Evolutionary conservation across 2,113 vertebrate genomes (phyloP), one percentile per base, ranked within the genome.

Genomic region (Tamias sibiricus): DNA sequence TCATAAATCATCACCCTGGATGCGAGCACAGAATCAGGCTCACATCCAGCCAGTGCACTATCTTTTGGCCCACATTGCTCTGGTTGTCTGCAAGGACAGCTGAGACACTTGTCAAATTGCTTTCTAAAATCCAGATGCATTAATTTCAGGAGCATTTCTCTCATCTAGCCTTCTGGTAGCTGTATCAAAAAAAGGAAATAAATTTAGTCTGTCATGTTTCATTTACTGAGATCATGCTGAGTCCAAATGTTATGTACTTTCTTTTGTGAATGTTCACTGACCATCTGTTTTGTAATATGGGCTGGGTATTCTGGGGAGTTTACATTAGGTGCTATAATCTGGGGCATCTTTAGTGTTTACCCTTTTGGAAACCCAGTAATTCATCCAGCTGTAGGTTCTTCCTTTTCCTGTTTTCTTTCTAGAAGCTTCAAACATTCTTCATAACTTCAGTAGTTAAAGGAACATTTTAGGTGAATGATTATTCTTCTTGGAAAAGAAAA

Each of bases 191-290:
- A 64, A 82, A 59, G 19, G 14, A 86, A 95, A 94, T 94, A 95
- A 87, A 95, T 96, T 96, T 86, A 84, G 75, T 93, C 93, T 95
- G 83, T 76, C 80, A 84, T 95, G 26, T 96, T 97, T 95, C 90
- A 94, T 96, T 97, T 90, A 87, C 52, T 20, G 87, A 76, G 30
- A 77, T 96, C 95, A 95, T 49, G 75, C 87, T 93, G 90, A 92
- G 88, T 40, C 79, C 84, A 93, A 92, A 94, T 87, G 84, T 84
- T 91, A 64, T 22, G 9, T 83, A 35, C 35, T 87, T 94, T 80
- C 44, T 74, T 96, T 72, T 87, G 79, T 72, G 71, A 81, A 24
- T 87, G 35, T 75, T 95, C 69, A 81, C 57, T 81, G 44, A 72
- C 92, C 97, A 96, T 92, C 94, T 96, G 87, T 84, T 97, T 90